Evolutionary conservation across 2,113 vertebrate genomes (phyloP).

Genomic region (Hypomesus transpacificus): DNA sequence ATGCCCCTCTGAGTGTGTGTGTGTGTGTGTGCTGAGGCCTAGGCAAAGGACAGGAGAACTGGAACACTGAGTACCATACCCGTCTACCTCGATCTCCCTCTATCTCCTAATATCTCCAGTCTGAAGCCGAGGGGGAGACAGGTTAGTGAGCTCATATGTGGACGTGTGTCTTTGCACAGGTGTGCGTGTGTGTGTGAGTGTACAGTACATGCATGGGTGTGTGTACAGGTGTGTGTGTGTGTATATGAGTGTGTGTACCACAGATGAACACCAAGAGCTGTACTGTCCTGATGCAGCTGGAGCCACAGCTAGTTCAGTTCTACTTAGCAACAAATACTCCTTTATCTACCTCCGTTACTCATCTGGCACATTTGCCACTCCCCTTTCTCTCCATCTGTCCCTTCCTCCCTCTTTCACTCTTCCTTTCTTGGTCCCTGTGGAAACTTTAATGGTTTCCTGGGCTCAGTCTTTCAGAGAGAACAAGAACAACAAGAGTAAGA

Average conservation of each 20-base stretch:
- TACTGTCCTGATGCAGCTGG: conserved; percentile 61
- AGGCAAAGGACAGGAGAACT: too few species aligned
- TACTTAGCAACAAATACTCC: conserved; percentile 51
- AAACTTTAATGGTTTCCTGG: conserved; percentile 73
- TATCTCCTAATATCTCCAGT: too few species aligned
- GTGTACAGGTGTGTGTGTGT: background rate
- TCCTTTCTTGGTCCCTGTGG: conserved; percentile 56
- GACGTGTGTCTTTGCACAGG: conserved; percentile 1
- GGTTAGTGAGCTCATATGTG: background rate
- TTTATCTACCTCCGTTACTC: conserved; percentile 61
- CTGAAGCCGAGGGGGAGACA: background rate
- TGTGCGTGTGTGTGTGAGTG: background rate
- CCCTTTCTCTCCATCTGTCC: conserved; percentile 51
- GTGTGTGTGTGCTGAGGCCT: background rate
- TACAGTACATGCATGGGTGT: too few species aligned
- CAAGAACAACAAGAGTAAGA: conserved; percentile 65
- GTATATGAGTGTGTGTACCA: background rate
- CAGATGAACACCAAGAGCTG: conserved; percentile 41
- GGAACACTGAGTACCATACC: too few species aligned
- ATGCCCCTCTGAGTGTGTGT: background rate
- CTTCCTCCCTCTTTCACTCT: conserved; percentile 51
- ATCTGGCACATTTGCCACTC: conserved; percentile 49
- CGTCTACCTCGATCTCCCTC: too few species aligned
- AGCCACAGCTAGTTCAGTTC: conserved; percentile 49
- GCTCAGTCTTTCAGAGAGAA: conserved; percentile 63